Evolutionary conservation across 2,113 vertebrate genomes (phyloP), one percentile per base, ranked within the genome.

Genomic region (Psephotus haematonotus): DNA sequence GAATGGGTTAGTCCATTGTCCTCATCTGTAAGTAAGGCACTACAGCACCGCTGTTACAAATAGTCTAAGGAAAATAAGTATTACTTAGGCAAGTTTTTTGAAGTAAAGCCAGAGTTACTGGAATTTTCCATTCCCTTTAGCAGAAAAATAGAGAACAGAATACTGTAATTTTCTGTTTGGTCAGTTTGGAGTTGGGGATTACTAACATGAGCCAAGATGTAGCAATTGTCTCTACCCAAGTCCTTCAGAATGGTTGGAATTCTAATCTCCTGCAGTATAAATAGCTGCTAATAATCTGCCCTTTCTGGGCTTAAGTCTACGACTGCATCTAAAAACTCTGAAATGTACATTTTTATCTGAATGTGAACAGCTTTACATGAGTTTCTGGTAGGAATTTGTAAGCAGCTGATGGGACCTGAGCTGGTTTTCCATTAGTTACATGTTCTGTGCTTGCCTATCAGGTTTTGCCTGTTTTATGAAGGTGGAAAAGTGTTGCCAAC

Each of bases 61-160:
- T 24, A 95, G 70, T 76, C 53, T 64, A 78, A 80, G 49, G 43
- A 82, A 91, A 92, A 49, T n/a, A 93, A 76, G 44, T 62, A 72
- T 79, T 94, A 65, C 41, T 93, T 59, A 63, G 84, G 13, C 31
- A 67, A 86, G 70, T 35, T 85, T 92, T 92, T 23, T 94, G 80
- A 94, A 90, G 59, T 79, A 72, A 89, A 93, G 86, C 95, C 92
- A 96, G 88, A 90, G 64, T 65, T 90, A 88, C 27, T 72, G 69
- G 84, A 93, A 92, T 94, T 96, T 94, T 95, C 94, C 92, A 90
- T 87, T 96, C 79, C 43, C 22, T 14, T 88, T 76, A 88, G 53
- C 86, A 88, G 85, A 80, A 90, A 95, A 76, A 46, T 17, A 79
- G 50, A 62, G 80, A 90, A 71, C 43, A 64, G 37, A 86, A 86